Evolutionary conservation across 37 sponge, comb jelly and placozoan genomes (phyloP).

Genomic region (Halichondria panicea): DNA sequence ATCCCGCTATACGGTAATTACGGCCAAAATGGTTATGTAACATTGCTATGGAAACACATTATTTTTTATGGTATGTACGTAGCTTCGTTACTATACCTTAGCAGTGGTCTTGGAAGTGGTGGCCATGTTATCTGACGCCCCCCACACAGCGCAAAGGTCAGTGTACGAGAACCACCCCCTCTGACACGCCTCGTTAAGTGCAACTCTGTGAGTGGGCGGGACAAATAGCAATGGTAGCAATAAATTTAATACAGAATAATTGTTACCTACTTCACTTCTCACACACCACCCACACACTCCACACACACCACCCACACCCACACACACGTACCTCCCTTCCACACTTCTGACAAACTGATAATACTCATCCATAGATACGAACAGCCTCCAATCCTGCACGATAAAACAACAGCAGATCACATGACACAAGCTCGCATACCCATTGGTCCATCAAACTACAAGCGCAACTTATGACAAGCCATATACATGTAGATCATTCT

Average conservation of each 20-base stretch:
- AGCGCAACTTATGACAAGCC: no score
- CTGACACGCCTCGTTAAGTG: conserved; percentile 26
- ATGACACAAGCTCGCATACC: not conserved
- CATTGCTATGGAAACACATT: no score
- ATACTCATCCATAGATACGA: conserved; percentile 66
- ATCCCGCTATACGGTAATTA: no score
- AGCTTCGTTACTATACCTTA: no score
- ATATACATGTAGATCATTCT: no score
- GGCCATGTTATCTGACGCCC: conserved; percentile 59
- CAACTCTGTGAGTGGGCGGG: conserved; percentile 38
- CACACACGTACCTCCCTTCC: conserved; percentile 56
- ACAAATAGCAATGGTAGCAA: not conserved
- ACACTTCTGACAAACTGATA: conserved; percentile 50
- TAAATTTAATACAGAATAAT: not conserved
- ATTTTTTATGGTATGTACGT: no score
- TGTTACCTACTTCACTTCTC: not conserved
- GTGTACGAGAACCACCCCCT: conserved; percentile 77
- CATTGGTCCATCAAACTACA: no score
- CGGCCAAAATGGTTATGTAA: no score
- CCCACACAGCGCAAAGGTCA: conserved; percentile 68
- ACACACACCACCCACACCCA: not conserved
- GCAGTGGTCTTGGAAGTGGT: conserved; percentile 36
- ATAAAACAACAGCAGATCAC: not conserved
- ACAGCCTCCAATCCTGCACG: conserved; percentile 71
- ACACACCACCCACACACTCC: not conserved